These are phyloP conservation scores for Fukomys damarensis DNA, from an alignment of 2,113 vertebrate species.

Conservation along the genomic window DNA sequence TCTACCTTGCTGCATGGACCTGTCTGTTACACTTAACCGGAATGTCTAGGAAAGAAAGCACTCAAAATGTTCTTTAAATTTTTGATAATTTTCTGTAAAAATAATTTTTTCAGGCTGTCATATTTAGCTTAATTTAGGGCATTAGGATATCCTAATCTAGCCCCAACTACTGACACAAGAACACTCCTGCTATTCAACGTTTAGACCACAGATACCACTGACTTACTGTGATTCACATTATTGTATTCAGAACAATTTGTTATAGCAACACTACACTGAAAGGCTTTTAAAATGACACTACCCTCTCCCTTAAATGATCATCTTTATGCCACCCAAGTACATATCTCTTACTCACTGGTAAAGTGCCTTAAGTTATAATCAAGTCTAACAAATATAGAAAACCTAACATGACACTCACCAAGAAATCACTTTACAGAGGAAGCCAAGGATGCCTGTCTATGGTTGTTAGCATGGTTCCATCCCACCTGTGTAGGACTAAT, in stretches of 20 bases:
- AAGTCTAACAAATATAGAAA: neutral
- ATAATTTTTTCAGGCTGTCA: neutral
- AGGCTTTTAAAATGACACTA: neutral
- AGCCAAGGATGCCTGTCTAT: neutral
- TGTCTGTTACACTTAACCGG: too few species aligned
- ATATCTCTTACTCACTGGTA: neutral
- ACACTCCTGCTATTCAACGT: neutral
- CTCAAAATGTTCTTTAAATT: neutral
- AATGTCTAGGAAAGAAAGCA: neutral
- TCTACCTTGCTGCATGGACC: too few species aligned
- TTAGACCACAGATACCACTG: neutral
- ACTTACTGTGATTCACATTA: neutral
- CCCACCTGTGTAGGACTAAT: neutral
- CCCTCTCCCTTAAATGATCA: neutral
- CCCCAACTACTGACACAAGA: neutral
- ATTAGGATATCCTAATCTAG: neutral
- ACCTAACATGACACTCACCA: neutral
- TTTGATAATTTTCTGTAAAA: neutral
- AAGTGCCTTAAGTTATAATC: neutral
- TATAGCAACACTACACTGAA: neutral
- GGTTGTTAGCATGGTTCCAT: neutral
- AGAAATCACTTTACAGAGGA: neutral
- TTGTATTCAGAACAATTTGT: slow-evolving; percentile 6
- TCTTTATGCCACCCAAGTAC: neutral
- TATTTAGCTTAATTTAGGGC: neutral